Conservation (phyloP, 2,113 vertebrate species). For the Piprites chloris region DNA sequence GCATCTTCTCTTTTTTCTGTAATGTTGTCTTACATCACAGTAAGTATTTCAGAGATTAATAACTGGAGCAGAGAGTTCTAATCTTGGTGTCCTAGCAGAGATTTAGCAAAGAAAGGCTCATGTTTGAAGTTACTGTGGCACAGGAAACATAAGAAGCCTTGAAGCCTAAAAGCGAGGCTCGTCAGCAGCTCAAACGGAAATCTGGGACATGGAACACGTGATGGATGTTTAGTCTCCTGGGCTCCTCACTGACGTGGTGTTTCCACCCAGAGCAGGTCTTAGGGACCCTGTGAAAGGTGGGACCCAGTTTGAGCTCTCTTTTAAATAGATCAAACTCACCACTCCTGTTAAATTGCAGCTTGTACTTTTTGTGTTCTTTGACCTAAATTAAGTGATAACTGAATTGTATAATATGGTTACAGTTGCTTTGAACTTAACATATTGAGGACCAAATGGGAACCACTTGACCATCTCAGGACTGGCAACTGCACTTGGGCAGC, state of each 20-base stretch:
- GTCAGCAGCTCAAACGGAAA: background rate
- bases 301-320: slow-evolving; percentile 28
- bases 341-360: background rate
- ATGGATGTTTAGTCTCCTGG: slow-evolving; percentile 13
- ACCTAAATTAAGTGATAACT: background rate
- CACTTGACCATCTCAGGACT: background rate
- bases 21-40: slow-evolving; percentile 17
- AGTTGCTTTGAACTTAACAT: background rate
- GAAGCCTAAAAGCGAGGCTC: background rate
- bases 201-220: slow-evolving; percentile 21
- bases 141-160: slow-evolving; percentile 39
- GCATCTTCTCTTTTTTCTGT: slow-evolving; percentile 23
- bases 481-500: background rate
- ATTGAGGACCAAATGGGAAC: background rate
- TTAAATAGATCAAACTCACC: slow-evolving; percentile 25
- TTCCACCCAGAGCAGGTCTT: background rate
- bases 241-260: slow-evolving; percentile 8
- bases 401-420: background rate
- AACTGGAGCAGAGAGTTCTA: slow-evolving; percentile 45
- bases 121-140: slow-evolving; percentile 23
- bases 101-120: background rate
- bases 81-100: slow-evolving; percentile 38
- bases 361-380: background rate
- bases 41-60: slow-evolving; percentile 33
- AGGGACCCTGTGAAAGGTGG: slow-evolving; percentile 5